Evolutionary conservation across 2,888 invertebrate species (phyloP).

Genomic region (Harpagoxenus sublaevis): DNA sequence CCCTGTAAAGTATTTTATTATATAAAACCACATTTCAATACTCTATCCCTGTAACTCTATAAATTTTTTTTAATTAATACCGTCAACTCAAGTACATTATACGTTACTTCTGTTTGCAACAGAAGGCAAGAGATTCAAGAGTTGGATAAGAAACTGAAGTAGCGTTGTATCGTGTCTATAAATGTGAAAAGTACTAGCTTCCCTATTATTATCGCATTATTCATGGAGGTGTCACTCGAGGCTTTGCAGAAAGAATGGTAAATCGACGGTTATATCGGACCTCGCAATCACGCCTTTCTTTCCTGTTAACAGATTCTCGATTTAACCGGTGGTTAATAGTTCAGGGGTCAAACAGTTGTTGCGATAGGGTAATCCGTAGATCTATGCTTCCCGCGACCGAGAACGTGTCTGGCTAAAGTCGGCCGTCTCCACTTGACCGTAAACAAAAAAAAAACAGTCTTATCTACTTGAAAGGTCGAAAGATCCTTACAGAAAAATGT

Average conservation of each 20-base stretch:
- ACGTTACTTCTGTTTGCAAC: not conserved
- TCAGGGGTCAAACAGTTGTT: slow-evolving; percentile 59
- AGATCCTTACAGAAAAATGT: not conserved
- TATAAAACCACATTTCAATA: not conserved
- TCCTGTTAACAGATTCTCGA: slow-evolving; percentile 40
- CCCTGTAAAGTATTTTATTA: slow-evolving; percentile 87
- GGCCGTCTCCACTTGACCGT: not conserved
- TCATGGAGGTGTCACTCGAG: slow-evolving; percentile 19
- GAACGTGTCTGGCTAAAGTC: slow-evolving; percentile 13
- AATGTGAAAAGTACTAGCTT: slow-evolving; percentile 39
- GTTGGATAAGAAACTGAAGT: slow-evolving; percentile 17
- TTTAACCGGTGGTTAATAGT: slow-evolving; percentile 48
- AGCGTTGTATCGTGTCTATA: slow-evolving; percentile 23
- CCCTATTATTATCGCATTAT: slow-evolving; percentile 25
- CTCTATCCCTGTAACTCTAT: not conserved
- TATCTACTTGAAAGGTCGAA: slow-evolving; percentile 6
- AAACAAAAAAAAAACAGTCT: not conserved
- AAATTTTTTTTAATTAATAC: not conserved
- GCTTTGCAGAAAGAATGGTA: slow-evolving; percentile 27
- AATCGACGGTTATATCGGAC: slow-evolving; percentile 40
- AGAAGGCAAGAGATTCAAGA: not conserved
- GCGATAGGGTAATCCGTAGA: slow-evolving; percentile 39
- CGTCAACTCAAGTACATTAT: not conserved
- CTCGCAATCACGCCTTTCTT: slow-evolving; percentile 32
- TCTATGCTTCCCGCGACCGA: slow-evolving; percentile 45